Evolutionary conservation across 2,797 vertebrate genomes (phyloP), one percentile per base, ranked within the genome.

Genomic region (Malacoctenus gilli): DNA sequence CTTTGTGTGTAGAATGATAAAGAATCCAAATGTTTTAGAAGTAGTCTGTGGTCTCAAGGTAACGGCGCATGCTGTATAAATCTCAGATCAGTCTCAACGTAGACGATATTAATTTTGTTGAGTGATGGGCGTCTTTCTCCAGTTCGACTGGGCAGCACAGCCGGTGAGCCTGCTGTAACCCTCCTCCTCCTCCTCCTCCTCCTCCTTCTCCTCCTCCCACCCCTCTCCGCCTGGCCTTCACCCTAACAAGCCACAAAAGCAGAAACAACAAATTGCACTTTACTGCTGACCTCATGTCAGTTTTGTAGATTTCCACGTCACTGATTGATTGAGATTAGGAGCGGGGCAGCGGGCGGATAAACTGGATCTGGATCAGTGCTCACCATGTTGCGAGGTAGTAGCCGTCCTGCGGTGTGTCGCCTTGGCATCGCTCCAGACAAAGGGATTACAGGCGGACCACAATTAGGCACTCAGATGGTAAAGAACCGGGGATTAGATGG

Each of bases 401-500:
- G 62, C 41, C 36, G 22, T 32, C 61, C 49, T 40, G 22, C 37
- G 54, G 61, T 65, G 64, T 52, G 69, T 68, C 9, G 4, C 51
- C 23, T 59, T 77, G 70, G 65, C 61, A 11, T 74, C 61, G 63
- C 61, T 85, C 75, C 73, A 77, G 59, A 59, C 47, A 46, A 25
- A 57, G 15, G 72, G 80, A 88, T 89, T 84, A 84, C 71, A 67
- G 50, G 34, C 59, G 52, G 69, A 61, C 59, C 65, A 75, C 77
- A 80, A 83, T 87, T 82, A 80, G 77, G 57, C 46, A 65, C 74
- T 77, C 58, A 75, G 73, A 85, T 80, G 28, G 63, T 82, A 84
- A 71, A 86, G 66, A 84, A 57, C 56, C 41, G 10, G n/a, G 80
- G 83, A 88, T 89, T 88, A 87, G 67, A 87, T 82, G 61, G 58